Base-by-base conservation (phyloP, 2,797 vertebrate genomes). In the Rhodeus uyekii region DNA sequence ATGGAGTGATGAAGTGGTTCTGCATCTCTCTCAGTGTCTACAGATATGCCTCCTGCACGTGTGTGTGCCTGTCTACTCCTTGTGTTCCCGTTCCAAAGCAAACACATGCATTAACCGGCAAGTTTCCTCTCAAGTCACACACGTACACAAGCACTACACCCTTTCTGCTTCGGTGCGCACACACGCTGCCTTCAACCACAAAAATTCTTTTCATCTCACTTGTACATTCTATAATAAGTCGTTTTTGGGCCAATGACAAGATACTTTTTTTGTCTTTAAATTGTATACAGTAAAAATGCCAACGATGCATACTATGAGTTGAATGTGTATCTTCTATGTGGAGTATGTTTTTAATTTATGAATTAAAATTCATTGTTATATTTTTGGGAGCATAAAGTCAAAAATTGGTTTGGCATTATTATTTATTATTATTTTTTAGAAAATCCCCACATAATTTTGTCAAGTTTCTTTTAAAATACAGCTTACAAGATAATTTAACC, bases 1-100 rank as follows among this genome's bases (percentile, higher is more conserved):
- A 93, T 92, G 91, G 88, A 93, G 89, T 79, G 88, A 92, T 89
- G 87, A 91, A 90, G 90, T 89, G 84, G 84, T 83, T 88, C 87
- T 86, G 89, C 83, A 87, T 87, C 88, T 88, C 77, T 85, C 84
- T 84, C 86, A 91, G 87, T 75, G 79, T 87, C 83, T 87, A 85
- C 86, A 88, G 85, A 87, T 83, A 85, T 83, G 71, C 82, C 63
- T 48, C 77, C 80, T 81, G 84, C 77, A 76, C 39, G 79, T 81
- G 81, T 84, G 9, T 81, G 64, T 86, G 87, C 86, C 83, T 83
- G 87, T 82, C 81, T 82, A 73, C 55, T 65, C 68, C 29, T 76
- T 82, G 61, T 82, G 76, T 82, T 85, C 80, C 9, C 5, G 32
- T 44, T 76, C 82, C 48, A 73, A 85, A 85, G 60, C 64, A 83